Evolutionary conservation across 2,888 invertebrate species (phyloP).

Genomic region (Torymus auratus): DNA sequence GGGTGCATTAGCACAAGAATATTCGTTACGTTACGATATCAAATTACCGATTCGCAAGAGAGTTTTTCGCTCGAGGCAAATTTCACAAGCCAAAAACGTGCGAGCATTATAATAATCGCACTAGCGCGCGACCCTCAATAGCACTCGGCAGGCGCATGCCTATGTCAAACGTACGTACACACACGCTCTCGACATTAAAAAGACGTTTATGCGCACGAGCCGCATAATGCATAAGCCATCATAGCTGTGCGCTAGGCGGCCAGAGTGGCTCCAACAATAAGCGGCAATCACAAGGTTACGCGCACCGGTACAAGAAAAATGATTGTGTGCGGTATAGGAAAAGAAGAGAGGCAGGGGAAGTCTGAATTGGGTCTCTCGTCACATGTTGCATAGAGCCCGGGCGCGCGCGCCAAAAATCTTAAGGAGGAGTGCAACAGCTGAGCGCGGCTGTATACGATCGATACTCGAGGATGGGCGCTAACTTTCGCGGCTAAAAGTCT

Average conservation of each 20-base stretch:
- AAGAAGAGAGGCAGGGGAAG: too few species aligned
- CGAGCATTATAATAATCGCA: not conserved
- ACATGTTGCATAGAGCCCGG: conserved; percentile 3
- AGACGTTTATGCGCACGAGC: conserved; percentile 9
- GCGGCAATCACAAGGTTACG: not conserved
- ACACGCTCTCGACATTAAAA: not conserved
- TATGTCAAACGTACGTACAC: not conserved
- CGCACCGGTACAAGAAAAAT: conserved; percentile 7
- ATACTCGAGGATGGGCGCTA: not conserved
- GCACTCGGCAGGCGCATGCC: too few species aligned
- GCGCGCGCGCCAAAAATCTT: conserved; percentile 15
- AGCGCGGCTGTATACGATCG: conserved; percentile 22
- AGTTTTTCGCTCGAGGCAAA: conserved; percentile 21
- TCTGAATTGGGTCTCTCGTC: not conserved
- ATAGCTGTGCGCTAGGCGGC: not conserved
- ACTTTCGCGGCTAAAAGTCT: too few species aligned
- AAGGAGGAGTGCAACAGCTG: conserved; percentile 2
- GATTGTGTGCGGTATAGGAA: not conserved
- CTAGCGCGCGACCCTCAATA: too few species aligned
- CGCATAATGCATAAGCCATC: conserved; percentile 17
- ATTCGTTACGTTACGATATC: conserved; percentile 7
- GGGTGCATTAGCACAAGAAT: not conserved
- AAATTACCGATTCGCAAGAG: conserved; percentile 13
- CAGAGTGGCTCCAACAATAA: conserved; percentile 4
- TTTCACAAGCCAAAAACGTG: not conserved